A percentile compares a stretch with the other conserved stretches of the same genome.
These are phyloP conservation scores for Brachycybe producta DNA, from an alignment of 2,888 invertebrate species.

Conservation along the genomic window DNA sequence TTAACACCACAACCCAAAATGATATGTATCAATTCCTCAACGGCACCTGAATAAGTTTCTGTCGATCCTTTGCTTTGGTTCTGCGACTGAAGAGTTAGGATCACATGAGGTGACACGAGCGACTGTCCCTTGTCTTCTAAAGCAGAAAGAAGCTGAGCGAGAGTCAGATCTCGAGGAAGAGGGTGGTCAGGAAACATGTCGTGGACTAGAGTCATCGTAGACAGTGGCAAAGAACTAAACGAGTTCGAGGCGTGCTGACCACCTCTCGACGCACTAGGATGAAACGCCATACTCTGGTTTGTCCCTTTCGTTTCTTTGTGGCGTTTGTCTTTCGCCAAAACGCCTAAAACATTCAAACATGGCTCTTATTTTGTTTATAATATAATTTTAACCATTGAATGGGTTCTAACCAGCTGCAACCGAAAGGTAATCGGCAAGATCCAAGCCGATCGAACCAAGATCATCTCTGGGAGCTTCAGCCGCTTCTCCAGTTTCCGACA, in stretches of 20 bases:
- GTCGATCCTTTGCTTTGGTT: background rate
- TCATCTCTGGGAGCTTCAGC: slow-evolving; percentile 27
- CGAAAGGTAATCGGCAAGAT: slow-evolving; percentile 44
- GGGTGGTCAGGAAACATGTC: slow-evolving; percentile 32
- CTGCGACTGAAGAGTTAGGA: slow-evolving; percentile 30
- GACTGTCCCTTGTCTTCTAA: slow-evolving; percentile 41
- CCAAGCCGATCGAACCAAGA: slow-evolving; percentile 31
- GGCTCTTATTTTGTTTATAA: background rate
- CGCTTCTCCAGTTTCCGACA: slow-evolving; percentile 31
- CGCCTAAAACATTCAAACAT: slow-evolving; percentile 37
- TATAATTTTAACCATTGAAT: no score
- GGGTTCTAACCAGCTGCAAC: slow-evolving; percentile 48
- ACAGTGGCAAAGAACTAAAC: slow-evolving; percentile 24
- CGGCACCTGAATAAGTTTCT: no score
- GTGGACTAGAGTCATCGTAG: slow-evolving; percentile 29
- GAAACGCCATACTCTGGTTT: no score
- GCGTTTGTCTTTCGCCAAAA: slow-evolving; percentile 77
- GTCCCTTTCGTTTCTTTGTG: slow-evolving; percentile 72
- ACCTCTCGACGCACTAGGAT: background rate
- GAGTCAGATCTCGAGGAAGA: slow-evolving; percentile 43
- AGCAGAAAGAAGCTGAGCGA: slow-evolving; percentile 46
- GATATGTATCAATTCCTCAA: background rate
- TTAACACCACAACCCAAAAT: background rate
- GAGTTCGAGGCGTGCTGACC: no score
- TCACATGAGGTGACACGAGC: slow-evolving; percentile 40